A percentile compares a stretch with the other conserved stretches of the same genome.
Conservation (phyloP, 2,113 vertebrate genomes). For the rabbit (Oryctolagus cuniculus) region DNA sequence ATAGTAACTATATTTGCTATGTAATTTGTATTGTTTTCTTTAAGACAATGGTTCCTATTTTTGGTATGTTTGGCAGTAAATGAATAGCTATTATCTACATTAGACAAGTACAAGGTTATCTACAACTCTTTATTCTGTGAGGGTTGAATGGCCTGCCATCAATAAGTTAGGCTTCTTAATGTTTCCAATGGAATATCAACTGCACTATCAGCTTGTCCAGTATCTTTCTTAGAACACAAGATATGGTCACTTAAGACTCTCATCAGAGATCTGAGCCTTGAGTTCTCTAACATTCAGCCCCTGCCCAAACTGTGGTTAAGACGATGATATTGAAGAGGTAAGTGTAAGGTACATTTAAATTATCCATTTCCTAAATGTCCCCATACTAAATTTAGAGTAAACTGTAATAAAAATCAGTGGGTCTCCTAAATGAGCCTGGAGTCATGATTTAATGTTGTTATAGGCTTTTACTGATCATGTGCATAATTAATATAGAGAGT, state of each 20-base stretch:
- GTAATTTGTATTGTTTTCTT: background rate
- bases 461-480: background rate
- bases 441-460: background rate
- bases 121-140: background rate
- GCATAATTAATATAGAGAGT: slow-evolving; percentile 10
- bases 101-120: background rate
- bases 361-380: slow-evolving; percentile 6
- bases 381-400: slow-evolving; percentile 20
- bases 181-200: background rate
- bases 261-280: background rate
- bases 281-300: background rate
- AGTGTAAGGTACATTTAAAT: slow-evolving; percentile 9
- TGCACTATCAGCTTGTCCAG: background rate
- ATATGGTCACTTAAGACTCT: background rate
- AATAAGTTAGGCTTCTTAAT: background rate
- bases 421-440: background rate
- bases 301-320: slow-evolving; percentile 22
- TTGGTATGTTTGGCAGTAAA: slow-evolving; percentile 16
- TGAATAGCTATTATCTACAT: background rate
- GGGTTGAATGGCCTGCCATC: background rate
- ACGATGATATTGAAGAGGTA: background rate
- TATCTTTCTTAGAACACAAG: background rate
- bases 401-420: background rate
- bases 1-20: background rate
- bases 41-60: slow-evolving; percentile 23